These are phyloP conservation scores for Asteroscopus sphinx DNA, from an alignment of 2,888 invertebrate genomes.

Conservation along the genomic window DNA sequence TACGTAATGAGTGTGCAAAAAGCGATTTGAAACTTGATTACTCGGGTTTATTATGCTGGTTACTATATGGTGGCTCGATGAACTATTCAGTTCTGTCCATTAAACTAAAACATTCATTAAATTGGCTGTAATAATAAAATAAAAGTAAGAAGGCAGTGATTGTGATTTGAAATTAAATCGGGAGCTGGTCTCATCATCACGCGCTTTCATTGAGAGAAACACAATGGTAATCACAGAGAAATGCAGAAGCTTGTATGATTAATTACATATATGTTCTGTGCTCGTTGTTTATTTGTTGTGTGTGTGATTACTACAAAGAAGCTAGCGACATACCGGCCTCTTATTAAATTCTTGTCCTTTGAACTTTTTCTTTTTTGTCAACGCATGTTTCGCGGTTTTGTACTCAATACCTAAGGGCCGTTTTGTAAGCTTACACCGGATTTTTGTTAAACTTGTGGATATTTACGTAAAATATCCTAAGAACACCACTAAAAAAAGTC, in stretches of 20 bases:
- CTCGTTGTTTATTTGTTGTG: slow-evolving; percentile 40
- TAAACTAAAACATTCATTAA: slow-evolving; percentile 75
- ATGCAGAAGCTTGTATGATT: slow-evolving; percentile 78
- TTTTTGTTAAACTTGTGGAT: slow-evolving; percentile 18
- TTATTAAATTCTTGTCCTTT: slow-evolving; percentile 41
- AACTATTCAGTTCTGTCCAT: slow-evolving; percentile 65
- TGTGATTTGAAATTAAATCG: slow-evolving; percentile 78
- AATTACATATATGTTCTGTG: slow-evolving; percentile 66
- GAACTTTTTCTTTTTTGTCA: slow-evolving; percentile 15
- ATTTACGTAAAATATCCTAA: slow-evolving; percentile 21
- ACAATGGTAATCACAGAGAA: slow-evolving; percentile 79
- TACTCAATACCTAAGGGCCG: slow-evolving; percentile 35
- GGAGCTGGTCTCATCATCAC: slow-evolving; percentile 70
- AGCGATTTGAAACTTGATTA: slow-evolving; percentile 58
- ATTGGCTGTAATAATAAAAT: slow-evolving; percentile 71
- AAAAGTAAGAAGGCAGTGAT: slow-evolving; percentile 70
- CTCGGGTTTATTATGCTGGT: slow-evolving; percentile 49
- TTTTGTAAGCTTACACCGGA: slow-evolving; percentile 26
- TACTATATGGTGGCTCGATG: slow-evolving; percentile 58
- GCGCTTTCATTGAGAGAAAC: slow-evolving; percentile 70
- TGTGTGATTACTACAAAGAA: slow-evolving; percentile 35
- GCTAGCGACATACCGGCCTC: slow-evolving; percentile 28
- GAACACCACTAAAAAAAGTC: slow-evolving; percentile 3
- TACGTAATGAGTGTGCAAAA: slow-evolving; percentile 59
- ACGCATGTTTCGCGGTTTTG: slow-evolving; percentile 11